These are phyloP conservation scores for Heliconius ethilla DNA, from an alignment of 2,888 invertebrate species.

Conservation along the genomic window DNA sequence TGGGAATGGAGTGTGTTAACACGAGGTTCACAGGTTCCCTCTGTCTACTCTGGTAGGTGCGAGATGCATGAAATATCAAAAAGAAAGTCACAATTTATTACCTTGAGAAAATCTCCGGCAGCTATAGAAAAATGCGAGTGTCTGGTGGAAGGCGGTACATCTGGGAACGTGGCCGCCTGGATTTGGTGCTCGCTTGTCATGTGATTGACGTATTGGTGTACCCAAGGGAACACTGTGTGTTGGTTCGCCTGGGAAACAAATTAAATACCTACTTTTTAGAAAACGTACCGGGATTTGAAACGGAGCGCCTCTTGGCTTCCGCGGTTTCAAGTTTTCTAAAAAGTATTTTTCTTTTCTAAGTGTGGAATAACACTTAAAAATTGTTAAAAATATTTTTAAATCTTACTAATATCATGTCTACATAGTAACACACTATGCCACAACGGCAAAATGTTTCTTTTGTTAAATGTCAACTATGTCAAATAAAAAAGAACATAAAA, in stretches of 20 bases:
- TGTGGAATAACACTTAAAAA: no score
- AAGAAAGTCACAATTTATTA: constrained; percentile 55
- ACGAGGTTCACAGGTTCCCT: no score
- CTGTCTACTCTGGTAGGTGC: background rate
- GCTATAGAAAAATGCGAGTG: constrained; percentile 93
- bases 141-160: constrained; percentile 87
- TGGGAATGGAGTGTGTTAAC: no score
- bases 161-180: constrained; percentile 90
- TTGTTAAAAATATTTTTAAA: no score
- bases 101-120: constrained; percentile 98
- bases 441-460: no score
- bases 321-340: no score
- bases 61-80: no score
- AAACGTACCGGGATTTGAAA: no score
- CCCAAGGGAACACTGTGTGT: constrained; percentile 95
- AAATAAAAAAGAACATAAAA: background rate
- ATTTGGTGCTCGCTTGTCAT: constrained; percentile 91
- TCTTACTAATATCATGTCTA: no score
- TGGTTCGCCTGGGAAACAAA: constrained; percentile 82
- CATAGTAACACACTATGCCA: no score
- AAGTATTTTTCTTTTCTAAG: no score
- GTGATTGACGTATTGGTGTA: constrained; percentile 97
- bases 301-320: no score
- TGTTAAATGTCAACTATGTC: background rate
- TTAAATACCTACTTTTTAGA: background rate